Conservation (phyloP, 2,797 vertebrate genomes). For the Scolopax rusticola region DNA sequence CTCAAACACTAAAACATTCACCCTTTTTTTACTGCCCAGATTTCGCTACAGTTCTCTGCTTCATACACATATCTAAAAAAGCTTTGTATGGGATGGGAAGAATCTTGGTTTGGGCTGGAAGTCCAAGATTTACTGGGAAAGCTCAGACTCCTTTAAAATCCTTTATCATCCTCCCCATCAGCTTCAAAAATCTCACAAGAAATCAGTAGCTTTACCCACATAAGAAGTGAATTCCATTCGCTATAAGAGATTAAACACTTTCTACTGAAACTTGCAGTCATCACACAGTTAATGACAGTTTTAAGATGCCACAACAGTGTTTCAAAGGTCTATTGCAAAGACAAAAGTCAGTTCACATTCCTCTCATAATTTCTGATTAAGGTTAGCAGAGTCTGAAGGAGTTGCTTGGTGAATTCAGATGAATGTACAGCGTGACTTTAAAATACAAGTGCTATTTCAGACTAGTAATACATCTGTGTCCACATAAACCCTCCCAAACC, state of each 20-base stretch:
- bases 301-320: neutral
- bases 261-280: neutral
- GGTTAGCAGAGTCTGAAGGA: neutral
- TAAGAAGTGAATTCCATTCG: neutral
- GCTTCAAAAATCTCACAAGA: neutral
- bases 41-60: neutral
- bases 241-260: neutral
- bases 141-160: neutral
- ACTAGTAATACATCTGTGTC: neutral
- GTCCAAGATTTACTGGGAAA: neutral
- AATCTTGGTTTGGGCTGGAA: neutral
- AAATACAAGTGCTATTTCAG: slow-evolving; percentile 27
- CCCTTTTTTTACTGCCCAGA: neutral
- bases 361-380: slow-evolving; percentile 12
- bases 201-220: neutral
- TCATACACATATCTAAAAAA: neutral
- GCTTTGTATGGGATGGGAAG: neutral
- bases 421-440: slow-evolving; percentile 1
- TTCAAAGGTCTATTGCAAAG: neutral
- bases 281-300: neutral
- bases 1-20: neutral
- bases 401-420: neutral
- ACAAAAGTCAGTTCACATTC: neutral
- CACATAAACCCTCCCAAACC: slow-evolving; percentile 14
- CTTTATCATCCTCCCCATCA: neutral